phyloP scores from a whole-genome alignment of 2,797 vertebrate genomes.

The Syngnathus acus region DNA sequence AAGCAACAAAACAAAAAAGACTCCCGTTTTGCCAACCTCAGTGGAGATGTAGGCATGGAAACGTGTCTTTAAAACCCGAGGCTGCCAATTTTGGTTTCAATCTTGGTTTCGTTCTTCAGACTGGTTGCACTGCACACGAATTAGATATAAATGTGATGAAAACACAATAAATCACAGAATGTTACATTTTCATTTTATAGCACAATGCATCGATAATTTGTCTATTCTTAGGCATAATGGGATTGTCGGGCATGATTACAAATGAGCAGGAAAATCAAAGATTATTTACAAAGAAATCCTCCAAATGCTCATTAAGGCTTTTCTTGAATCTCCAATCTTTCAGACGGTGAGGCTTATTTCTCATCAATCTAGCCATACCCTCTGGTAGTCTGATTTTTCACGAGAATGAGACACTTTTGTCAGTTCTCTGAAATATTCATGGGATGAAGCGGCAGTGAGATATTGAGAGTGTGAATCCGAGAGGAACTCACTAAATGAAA shows the following conservation, averaged over 20 bases:
- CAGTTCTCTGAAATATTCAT: constrained; percentile 7
- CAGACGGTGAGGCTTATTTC: not conserved
- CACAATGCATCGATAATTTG: not conserved
- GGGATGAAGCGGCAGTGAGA: constrained; percentile 1
- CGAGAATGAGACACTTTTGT: constrained; percentile 3
- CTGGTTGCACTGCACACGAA: not conserved
- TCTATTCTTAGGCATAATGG: not conserved
- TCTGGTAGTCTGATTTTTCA: constrained; percentile 4
- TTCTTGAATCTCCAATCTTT: not conserved
- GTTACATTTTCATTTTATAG: no score
- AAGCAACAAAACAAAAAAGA: not conserved
- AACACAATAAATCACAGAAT: no score
- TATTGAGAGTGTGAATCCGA: not conserved
- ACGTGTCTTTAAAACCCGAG: no score
- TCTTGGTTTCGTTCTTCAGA: no score
- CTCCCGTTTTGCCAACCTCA: no score
- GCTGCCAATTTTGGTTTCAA: no score
- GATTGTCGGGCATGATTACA: not conserved
- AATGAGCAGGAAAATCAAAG: not conserved
- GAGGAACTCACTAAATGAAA: not conserved
- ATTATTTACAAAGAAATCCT: not conserved
- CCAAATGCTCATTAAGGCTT: not conserved
- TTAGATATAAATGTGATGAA: not conserved
- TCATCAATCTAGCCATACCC: not conserved
- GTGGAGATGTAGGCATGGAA: no score